Percentiles rank a stretch among this genome's conserved stretches.
Evolutionary conservation across 2,797 vertebrate genomes (phyloP).

Genomic region (Alfaro cultratus): DNA sequence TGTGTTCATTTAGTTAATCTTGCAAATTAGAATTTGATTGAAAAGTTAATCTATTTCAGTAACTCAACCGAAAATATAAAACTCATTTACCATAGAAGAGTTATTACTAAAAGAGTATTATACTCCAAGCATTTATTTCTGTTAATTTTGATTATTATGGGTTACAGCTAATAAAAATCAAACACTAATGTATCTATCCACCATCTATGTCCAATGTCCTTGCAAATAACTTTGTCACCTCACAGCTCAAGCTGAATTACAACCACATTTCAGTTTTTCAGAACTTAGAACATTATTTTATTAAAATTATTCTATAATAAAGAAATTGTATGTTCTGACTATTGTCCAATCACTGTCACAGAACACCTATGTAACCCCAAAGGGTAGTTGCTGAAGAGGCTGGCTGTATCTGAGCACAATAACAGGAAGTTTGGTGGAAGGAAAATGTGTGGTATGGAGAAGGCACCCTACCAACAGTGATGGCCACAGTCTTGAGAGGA

Average conservation of each 20-base stretch:
- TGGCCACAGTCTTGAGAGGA: neutral
- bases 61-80: neutral
- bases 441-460: neutral
- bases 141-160: neutral
- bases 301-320: neutral
- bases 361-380: neutral
- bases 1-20: slow-evolving; percentile 43
- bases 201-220: neutral
- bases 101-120: neutral
- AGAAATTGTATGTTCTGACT: neutral
- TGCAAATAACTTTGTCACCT: neutral
- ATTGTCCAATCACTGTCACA: neutral
- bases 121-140: neutral
- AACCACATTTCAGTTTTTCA: neutral
- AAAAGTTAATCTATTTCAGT: neutral
- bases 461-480: neutral
- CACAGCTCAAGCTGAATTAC: neutral
- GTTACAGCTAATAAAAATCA: neutral
- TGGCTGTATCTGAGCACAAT: neutral
- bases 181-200: neutral
- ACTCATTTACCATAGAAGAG: neutral
- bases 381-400: neutral
- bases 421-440: neutral
- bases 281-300: neutral
- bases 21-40: slow-evolving; percentile 15